Percentiles rank a stretch among this genome's conserved stretches.
These are phyloP conservation scores for Gambusia holbrooki DNA, from an alignment of 2,113 vertebrate genomes.

Conservation along the genomic window DNA sequence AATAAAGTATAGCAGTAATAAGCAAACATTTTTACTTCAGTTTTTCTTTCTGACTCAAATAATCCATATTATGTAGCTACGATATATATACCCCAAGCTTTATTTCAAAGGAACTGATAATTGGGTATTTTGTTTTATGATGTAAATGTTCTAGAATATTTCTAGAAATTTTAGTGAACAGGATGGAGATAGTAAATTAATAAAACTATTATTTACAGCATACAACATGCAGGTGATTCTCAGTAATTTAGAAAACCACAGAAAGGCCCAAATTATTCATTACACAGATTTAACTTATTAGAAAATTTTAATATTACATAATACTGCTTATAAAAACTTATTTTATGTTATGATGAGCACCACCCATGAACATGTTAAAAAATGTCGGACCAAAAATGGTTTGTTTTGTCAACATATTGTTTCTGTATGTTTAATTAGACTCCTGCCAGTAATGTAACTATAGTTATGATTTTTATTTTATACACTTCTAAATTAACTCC, in stretches of 20 bases:
- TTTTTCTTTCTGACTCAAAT: constrained; percentile 50
- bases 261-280: no score
- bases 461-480: background rate
- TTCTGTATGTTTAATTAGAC: no score
- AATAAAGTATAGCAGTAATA: constrained; percentile 61
- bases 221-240: no score
- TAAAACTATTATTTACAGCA: no score
- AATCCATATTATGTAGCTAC: constrained; percentile 26
- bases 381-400: no score
- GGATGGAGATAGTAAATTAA: no score
- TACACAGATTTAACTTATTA: no score
- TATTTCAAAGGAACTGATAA: constrained; percentile 18
- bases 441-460: no score
- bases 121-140: background rate
- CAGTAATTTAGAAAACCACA: no score
- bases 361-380: no score
- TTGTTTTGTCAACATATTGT: no score
- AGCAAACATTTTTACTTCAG: constrained; percentile 32
- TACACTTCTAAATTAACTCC: background rate
- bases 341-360: background rate
- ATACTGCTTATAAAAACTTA: background rate
- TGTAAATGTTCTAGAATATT: background rate
- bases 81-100: background rate
- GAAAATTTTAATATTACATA: no score
- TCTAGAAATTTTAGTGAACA: background rate